Evolutionary conservation across 2,888 invertebrate species (phyloP), one percentile per base, ranked within the genome.

Genomic region (Lasiommata megera): DNA sequence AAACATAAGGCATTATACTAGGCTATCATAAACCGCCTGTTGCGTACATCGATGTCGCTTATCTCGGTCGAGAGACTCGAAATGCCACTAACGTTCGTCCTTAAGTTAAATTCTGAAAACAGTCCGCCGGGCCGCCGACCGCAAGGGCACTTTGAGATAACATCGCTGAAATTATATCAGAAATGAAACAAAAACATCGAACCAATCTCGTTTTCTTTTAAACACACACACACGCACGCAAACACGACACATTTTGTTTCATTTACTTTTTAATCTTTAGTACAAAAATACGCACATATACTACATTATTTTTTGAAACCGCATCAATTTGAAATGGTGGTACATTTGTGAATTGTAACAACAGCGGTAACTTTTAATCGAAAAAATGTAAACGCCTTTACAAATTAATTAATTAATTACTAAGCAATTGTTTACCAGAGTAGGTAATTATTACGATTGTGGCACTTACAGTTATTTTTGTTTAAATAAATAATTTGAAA

Each of bases 61-160:
- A 16, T 34, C 8, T 41, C 41, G n/a, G 17, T 52, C 34, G 31
- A 2, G 8, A 41, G 31, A 17, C 18, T 9, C n/a, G 17, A 41
- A 52, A 52, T 41, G 31, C 43, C 53, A 36, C 34, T 16, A 53
- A 80, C 77, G 80, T 75, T 78, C 80, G 83, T 86, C 82, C 84
- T 87, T 84, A 70, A 78, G 70, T 84, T 87, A 84, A 82, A 82
- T 80, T 84, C 77, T 81, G 83, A 80, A 71, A 77, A 81, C 82
- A 86, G 86, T 87, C 84, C 86, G 80, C 85, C 82, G 81, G 80
- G 80, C 82, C 84, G 80, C 82, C 80, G 79, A 82, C 80, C 85
- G 72, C 84, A 88, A 89, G 88, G 85, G 82, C 89, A 88, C 89
- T 89, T 89, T 71, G 72, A 84, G 74, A 82, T 79, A 80, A 80